Conservation (phyloP, 2,113 vertebrate genomes). For the Melanostigma gelatinosum region DNA sequence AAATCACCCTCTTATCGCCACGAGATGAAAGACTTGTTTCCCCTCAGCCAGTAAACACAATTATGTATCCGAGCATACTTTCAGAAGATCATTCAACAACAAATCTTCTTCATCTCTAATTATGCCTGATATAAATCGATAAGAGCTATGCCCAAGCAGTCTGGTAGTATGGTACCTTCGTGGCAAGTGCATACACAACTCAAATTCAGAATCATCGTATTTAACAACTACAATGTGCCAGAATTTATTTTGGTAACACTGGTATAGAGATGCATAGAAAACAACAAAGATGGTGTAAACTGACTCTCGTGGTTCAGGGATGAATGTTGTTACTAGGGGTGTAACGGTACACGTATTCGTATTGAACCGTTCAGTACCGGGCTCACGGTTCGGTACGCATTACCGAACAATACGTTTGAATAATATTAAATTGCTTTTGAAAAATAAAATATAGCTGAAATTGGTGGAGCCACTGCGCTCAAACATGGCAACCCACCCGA, state of each 20-base stretch:
- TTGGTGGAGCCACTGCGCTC: too few relatives aligned
- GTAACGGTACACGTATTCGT: too few relatives aligned
- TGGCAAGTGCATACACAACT: not conserved
- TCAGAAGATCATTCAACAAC: conserved; percentile 67
- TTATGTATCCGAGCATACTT: conserved; percentile 72
- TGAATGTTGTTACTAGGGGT: not conserved
- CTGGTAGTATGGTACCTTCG: conserved; percentile 47
- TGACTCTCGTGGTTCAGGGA: not conserved
- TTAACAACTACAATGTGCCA: conserved; percentile 3
- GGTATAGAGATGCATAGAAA: not conserved
- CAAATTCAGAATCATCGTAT: conserved; percentile 37
- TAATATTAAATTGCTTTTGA: too few relatives aligned
- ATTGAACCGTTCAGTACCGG: too few relatives aligned
- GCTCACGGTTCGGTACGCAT: too few relatives aligned
- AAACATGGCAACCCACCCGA: too few relatives aligned
- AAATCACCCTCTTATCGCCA: conserved; percentile 74
- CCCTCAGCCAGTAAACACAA: conserved; percentile 71
- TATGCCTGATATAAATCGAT: conserved; percentile 66
- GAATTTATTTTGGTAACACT: conserved; percentile 5
- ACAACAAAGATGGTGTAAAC: not conserved
- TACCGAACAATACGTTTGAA: too few relatives aligned
- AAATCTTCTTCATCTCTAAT: conserved; percentile 73
- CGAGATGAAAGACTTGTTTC: conserved; percentile 74
- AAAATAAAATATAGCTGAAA: too few relatives aligned
- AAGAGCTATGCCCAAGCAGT: conserved; percentile 50